These are phyloP conservation scores for Lottia scabra DNA, from an alignment of 2,888 invertebrate genomes.

Conservation along the genomic window DNA sequence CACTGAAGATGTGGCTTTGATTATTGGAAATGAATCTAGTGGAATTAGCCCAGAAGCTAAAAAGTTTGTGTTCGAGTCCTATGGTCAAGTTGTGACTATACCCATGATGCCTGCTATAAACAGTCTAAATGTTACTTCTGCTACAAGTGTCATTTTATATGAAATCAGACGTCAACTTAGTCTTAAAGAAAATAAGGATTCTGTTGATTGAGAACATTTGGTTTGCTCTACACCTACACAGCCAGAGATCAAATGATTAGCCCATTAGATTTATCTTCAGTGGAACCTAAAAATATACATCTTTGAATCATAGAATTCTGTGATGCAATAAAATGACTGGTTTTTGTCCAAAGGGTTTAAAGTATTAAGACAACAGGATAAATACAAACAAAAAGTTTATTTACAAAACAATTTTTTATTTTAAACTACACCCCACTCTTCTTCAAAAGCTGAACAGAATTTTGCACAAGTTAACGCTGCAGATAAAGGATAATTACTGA, in stretches of 20 bases:
- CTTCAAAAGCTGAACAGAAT: slow-evolving; percentile 93
- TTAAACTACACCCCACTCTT: slow-evolving; percentile 78
- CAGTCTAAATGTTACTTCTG: slow-evolving; percentile 87
- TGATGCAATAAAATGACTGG: neutral
- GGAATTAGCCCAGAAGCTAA: slow-evolving; percentile 83
- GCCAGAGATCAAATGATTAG: neutral
- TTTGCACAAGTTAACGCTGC: slow-evolving; percentile 97
- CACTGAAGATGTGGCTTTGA: slow-evolving; percentile 73
- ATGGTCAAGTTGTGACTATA: slow-evolving; percentile 80
- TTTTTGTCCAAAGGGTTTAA: too few relatives aligned
- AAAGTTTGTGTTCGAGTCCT: slow-evolving; percentile 73
- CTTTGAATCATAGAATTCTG: too few relatives aligned
- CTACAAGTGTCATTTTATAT: slow-evolving; percentile 85
- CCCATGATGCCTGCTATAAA: slow-evolving; percentile 83
- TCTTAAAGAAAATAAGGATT: neutral
- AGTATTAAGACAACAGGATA: too few relatives aligned
- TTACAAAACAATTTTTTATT: slow-evolving; percentile 13
- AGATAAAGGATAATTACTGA: slow-evolving; percentile 96
- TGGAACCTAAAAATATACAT: neutral
- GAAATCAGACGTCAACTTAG: slow-evolving; percentile 75
- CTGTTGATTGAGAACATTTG: too few relatives aligned
- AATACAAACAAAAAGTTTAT: slow-evolving; percentile 2
- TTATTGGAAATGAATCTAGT: slow-evolving; percentile 90
- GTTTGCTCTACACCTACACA: neutral
- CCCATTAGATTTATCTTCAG: neutral